These are phyloP conservation scores for Catostomus latipinnis DNA, from an alignment of 2,797 vertebrate genomes.

Conservation along the genomic window DNA sequence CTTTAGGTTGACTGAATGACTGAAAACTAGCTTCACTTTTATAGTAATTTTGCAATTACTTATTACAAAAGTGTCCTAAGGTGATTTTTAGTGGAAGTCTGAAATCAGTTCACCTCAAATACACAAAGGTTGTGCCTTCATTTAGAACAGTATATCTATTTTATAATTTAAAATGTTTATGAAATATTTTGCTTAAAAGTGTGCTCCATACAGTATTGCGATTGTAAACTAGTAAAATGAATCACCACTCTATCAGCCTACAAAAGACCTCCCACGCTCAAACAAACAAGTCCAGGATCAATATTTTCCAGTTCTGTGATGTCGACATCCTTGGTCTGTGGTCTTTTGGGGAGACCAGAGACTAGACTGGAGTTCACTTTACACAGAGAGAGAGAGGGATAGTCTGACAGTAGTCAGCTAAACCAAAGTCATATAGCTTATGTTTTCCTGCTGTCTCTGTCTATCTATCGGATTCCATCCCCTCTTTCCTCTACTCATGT, in stretches of 20 bases:
- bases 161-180: no score
- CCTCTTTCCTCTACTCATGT: conserved; percentile 6
- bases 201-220: no score
- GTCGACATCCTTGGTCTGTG: conserved; percentile 51
- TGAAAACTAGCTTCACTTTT: no score
- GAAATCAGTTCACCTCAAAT: no score
- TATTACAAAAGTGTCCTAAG: no score
- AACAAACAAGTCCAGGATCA: conserved; percentile 58
- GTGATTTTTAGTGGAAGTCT: no score
- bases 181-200: no score
- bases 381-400: conserved; percentile 15
- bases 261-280: not conserved
- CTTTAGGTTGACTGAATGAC: no score
- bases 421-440: conserved; percentile 2
- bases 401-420: conserved; percentile 11
- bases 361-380: conserved; percentile 22
- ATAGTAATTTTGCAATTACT: no score
- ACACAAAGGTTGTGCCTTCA: no score
- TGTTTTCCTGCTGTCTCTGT: not conserved
- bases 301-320: conserved; percentile 56
- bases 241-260: not conserved
- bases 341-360: conserved; percentile 62
- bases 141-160: no score
- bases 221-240: not conserved
- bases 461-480: not conserved